phyloP scores from a whole-genome alignment of 2,888 invertebrate species.

The Dynastes maya region DNA sequence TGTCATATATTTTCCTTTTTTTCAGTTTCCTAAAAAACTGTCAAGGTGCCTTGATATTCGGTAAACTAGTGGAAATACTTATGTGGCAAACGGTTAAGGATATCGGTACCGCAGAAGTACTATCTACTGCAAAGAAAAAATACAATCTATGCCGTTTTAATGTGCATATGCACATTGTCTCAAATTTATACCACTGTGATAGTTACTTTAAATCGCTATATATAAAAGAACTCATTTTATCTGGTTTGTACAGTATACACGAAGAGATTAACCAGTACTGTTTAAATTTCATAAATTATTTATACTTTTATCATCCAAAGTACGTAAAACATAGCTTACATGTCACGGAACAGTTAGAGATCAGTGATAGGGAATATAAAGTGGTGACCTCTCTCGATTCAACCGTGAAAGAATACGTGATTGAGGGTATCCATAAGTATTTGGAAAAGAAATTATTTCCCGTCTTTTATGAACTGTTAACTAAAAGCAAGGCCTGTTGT shows the following conservation, averaged over 20 bases:
- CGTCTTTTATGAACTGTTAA: slow-evolving; percentile 34
- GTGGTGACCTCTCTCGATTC: slow-evolving; percentile 50
- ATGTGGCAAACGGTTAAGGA: slow-evolving; percentile 47
- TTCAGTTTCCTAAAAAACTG: slow-evolving; percentile 49
- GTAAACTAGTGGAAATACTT: slow-evolving; percentile 45
- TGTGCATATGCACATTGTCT: slow-evolving; percentile 47
- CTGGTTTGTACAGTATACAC: slow-evolving; percentile 29
- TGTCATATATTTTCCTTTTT: background rate
- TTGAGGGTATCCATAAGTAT: slow-evolving; percentile 48
- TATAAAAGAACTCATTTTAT: slow-evolving; percentile 48
- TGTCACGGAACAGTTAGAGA: slow-evolving; percentile 46
- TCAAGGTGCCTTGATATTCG: slow-evolving; percentile 40
- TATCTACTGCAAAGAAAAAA: slow-evolving; percentile 51
- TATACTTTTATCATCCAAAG: slow-evolving; percentile 48
- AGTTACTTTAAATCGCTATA: slow-evolving; percentile 49
- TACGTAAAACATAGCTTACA: slow-evolving; percentile 44
- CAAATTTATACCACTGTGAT: slow-evolving; percentile 47
- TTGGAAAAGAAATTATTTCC: slow-evolving; percentile 38
- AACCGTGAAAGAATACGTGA: slow-evolving; percentile 45
- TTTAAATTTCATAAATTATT: slow-evolving; percentile 54
- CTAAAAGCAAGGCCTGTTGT: slow-evolving; percentile 46
- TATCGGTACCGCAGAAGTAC: slow-evolving; percentile 21
- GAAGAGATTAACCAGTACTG: slow-evolving; percentile 45
- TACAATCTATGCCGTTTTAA: slow-evolving; percentile 45
- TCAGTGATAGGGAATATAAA: slow-evolving; percentile 49